These are phyloP conservation scores for Calyptomena viridis DNA, from an alignment of 2,113 vertebrate species.

Conservation along the genomic window DNA sequence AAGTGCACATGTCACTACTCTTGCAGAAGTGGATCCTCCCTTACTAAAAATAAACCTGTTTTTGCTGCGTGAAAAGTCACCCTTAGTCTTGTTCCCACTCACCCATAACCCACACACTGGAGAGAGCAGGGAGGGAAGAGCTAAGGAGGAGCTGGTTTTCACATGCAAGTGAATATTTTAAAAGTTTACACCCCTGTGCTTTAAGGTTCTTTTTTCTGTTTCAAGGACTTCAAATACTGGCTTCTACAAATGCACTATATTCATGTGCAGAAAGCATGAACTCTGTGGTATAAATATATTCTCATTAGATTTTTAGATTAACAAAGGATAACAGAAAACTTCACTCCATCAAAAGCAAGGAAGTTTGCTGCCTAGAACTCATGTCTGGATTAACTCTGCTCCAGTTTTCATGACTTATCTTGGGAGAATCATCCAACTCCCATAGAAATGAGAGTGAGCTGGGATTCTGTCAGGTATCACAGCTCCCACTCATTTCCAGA, in stretches of 20 bases:
- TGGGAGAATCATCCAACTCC: not conserved
- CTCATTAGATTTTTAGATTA: not conserved
- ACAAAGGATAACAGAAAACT: not conserved
- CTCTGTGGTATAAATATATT: not conserved
- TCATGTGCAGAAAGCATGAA: not conserved
- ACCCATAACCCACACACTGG: not conserved
- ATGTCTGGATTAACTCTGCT: not conserved
- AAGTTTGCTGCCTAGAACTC: not conserved
- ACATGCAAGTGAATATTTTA: not conserved
- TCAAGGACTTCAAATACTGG: not conserved
- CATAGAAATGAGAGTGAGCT: fast-evolving
- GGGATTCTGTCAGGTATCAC: not conserved
- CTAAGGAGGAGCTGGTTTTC: not conserved
- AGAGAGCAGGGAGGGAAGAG: not conserved
- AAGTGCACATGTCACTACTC: not conserved
- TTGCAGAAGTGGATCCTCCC: not conserved
- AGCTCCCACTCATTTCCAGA: not conserved
- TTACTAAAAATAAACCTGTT: not conserved
- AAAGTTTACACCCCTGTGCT: not conserved
- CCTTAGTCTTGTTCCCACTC: not conserved
- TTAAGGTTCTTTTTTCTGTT: not conserved
- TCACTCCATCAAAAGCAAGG: not conserved
- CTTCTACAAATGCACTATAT: not conserved
- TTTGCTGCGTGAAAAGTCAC: not conserved
- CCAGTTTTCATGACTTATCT: not conserved